These are phyloP conservation scores for Eulemur rubriventer DNA, from an alignment of 2,797 vertebrate species.

Conservation along the genomic window DNA sequence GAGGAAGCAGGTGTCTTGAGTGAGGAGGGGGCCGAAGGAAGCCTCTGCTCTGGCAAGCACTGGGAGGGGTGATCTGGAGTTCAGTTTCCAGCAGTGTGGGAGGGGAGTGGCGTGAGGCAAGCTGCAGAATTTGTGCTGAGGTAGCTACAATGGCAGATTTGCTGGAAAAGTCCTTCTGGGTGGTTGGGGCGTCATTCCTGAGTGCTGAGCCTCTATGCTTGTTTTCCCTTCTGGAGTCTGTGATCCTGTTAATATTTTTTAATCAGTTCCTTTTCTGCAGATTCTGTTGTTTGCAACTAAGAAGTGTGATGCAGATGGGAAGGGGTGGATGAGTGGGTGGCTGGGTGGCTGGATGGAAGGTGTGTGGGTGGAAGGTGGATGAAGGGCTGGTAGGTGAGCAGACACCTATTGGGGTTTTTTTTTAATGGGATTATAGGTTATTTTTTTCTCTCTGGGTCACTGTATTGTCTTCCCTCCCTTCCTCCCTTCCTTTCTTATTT, in stretches of 20 bases:
- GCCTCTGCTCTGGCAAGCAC: not conserved
- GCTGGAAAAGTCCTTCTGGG: not conserved
- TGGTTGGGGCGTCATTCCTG: not conserved
- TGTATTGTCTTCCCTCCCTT: not conserved
- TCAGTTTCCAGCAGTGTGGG: not conserved
- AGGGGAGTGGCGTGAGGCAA: not conserved
- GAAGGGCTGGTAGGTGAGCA: not conserved
- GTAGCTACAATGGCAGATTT: not conserved
- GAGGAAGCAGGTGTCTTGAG: not conserved
- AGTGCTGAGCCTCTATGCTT: not conserved
- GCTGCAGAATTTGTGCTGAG: not conserved
- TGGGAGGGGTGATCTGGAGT: not conserved
- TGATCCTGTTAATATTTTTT: not conserved
- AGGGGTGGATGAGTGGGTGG: not conserved
- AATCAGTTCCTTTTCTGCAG: not conserved
- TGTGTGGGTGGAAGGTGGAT: not conserved
- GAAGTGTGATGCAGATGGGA: not conserved
- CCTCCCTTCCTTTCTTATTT: not conserved
- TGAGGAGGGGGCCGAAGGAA: not conserved
- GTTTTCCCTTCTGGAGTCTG: not conserved
- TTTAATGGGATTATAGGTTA: not conserved
- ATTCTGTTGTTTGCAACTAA: slow-evolving; percentile 6
- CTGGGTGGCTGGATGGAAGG: not conserved
- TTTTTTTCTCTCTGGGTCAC: not conserved
- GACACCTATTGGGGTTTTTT: not conserved